phyloP scores from a whole-genome alignment of 1,140 invertebrate genomes.

The Theocolax elegans region DNA sequence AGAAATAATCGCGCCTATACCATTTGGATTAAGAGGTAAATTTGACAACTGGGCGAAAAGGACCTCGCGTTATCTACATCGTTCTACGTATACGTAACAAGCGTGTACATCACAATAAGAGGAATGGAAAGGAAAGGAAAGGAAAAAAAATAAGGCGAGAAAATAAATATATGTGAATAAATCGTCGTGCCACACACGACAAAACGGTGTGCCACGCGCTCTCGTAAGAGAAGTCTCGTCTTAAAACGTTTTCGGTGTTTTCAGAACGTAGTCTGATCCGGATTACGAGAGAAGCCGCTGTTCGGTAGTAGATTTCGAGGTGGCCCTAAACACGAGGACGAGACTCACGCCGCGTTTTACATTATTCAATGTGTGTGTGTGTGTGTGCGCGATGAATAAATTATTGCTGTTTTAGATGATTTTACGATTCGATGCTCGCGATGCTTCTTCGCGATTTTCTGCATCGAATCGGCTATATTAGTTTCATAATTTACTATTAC shows the following conservation, averaged over 20 bases:
- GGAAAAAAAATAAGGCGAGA: no score
- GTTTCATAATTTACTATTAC: no score
- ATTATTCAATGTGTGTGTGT: no score
- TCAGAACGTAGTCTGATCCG: constrained; percentile 58
- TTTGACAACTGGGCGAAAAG: constrained; percentile 34
- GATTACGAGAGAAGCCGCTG: constrained; percentile 55
- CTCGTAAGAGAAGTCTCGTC: background rate
- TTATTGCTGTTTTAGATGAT: no score
- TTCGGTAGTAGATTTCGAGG: constrained; percentile 43
- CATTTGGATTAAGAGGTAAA: constrained; percentile 32
- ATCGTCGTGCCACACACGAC: background rate
- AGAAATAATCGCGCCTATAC: constrained; percentile 22
- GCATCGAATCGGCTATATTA: no score
- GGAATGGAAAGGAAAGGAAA: no score
- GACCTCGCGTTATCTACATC: constrained; percentile 21
- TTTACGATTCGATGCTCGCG: no score
- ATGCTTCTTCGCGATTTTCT: no score
- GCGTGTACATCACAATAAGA: constrained; percentile 3
- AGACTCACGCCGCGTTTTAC: no score
- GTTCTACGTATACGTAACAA: background rate
- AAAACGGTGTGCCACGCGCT: constrained; percentile 3
- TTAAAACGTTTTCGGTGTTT: constrained; percentile 61
- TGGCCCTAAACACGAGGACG: background rate
- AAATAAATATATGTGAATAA: background rate
- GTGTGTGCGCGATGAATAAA: no score